Evolutionary conservation across 2,888 invertebrate species (phyloP).

Genomic region (Caenorhabditis sp.): DNA sequence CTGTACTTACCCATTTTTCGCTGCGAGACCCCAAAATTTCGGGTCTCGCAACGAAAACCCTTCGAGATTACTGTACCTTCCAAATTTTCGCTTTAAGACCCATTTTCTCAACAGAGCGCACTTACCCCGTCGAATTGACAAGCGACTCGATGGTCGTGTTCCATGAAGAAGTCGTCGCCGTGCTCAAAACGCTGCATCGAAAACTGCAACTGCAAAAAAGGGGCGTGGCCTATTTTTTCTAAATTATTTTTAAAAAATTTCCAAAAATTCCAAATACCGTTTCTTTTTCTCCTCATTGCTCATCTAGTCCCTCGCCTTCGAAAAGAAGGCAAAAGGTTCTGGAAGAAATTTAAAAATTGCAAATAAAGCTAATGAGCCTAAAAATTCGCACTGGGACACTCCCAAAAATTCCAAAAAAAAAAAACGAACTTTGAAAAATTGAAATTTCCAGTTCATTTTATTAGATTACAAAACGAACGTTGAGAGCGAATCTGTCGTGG

Average conservation of each 20-base stretch:
- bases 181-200: slow-evolving; percentile 56
- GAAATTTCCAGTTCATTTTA: slow-evolving; percentile 11
- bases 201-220: slow-evolving; percentile 20
- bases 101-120: too few species aligned
- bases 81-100: neutral
- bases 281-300: slow-evolving; percentile 49
- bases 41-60: neutral
- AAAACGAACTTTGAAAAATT: neutral
- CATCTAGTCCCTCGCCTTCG: slow-evolving; percentile 14
- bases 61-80: too few species aligned
- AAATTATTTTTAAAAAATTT: neutral
- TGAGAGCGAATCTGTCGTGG: too few species aligned
- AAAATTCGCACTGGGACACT: slow-evolving; percentile 31
- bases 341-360: neutral
- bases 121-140: slow-evolving; percentile 34
- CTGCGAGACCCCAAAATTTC: too few species aligned
- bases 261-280: slow-evolving; percentile 24
- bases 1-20: too few species aligned
- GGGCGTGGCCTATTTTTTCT: neutral
- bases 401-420: neutral
- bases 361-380: neutral
- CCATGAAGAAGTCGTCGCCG: slow-evolving; percentile 48
- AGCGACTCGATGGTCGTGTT: slow-evolving; percentile 11
- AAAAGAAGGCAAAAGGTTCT: neutral
- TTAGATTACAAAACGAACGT: slow-evolving; percentile 23